Evolutionary conservation across 1,140 invertebrate species (phyloP), one percentile per base, ranked within the genome.

Genomic region (Diorhabda carinulata): DNA sequence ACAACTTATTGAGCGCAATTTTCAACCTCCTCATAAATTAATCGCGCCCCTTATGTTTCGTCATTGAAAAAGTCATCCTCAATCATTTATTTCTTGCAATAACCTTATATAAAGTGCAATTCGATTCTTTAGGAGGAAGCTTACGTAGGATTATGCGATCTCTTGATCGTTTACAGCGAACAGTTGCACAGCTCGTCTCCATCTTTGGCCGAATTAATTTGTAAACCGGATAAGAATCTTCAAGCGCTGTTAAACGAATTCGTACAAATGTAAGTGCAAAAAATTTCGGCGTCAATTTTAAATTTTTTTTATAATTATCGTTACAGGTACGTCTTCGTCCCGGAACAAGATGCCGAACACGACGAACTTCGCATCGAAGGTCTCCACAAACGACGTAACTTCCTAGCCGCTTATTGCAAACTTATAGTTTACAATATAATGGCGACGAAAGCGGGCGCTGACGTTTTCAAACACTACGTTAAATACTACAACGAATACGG

Each of bases 401-500:
- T 98, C 79, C 84, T 99, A 61, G 95, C 97, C 2, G 93, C 94
- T 61, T 99, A 96, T 83, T 98, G 96, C 83, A 99, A 99, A 84
- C 85, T 99, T 40, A 93, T 99, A 74, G 94, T 99, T 57, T 98
- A 99, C 83, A 98, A 98, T 81, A 92, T 98, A 71, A 89, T 98
- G 77, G 94, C 93, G 3, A 96, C 96, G 3, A 91, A 92, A 78
- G 89, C 92, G 73, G 96, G 95, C 10, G 92, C 95, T 2, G 94
- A 97, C 81, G 93, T 99, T 67, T 97, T 99, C 81, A 96, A 98
- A 81, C 93, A 98, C 82, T 98, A 99, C 81, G 95, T 98, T 63
- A 98, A 96, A 89, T 98, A 95, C 81, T 98, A 98, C 80, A 97
- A 97, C 81, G 96, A 99, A 81, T 99, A 98, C 85, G 98, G 98